Conservation (phyloP, 2,113 vertebrate genomes). For the Pipa parva region DNA sequence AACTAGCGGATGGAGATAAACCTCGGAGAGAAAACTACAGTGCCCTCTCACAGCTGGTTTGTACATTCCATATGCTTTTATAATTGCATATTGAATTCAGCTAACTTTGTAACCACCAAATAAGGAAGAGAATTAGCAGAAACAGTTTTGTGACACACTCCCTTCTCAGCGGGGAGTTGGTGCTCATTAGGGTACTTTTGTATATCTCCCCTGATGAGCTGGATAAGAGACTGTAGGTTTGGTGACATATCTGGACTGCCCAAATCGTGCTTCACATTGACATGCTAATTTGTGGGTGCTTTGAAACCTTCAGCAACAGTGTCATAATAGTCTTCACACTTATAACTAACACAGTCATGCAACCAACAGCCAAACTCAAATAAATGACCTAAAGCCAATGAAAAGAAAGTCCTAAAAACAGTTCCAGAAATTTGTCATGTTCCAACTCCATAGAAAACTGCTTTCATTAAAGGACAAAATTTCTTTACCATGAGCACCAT, state of each 20-base stretch:
- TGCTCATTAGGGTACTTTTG: conserved; percentile 4
- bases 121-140: conserved; percentile 37
- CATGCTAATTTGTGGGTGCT: conserved; percentile 4
- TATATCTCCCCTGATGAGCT: not conserved
- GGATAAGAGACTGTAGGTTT: not conserved
- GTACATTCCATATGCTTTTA: conserved; percentile 24
- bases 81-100: conserved; percentile 32
- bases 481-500: conserved; percentile 9
- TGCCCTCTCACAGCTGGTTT: conserved; percentile 2
- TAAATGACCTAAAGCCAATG: not conserved
- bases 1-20: not conserved
- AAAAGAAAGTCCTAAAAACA: not conserved
- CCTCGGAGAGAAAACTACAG: conserved; percentile 9
- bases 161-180: conserved; percentile 15
- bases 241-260: conserved; percentile 16
- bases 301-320: conserved; percentile 9
- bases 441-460: conserved; percentile 7
- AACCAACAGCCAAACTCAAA: not conserved
- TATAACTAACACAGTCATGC: fast-evolving
- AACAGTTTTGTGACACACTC: conserved; percentile 20
- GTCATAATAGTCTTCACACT: not conserved
- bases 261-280: conserved; percentile 17
- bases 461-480: conserved; percentile 20
- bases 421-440: not conserved
- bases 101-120: conserved; percentile 10